These are phyloP conservation scores for Dolichoris vasculosae DNA, from an alignment of 1,140 invertebrate species.

Conservation along the genomic window DNA sequence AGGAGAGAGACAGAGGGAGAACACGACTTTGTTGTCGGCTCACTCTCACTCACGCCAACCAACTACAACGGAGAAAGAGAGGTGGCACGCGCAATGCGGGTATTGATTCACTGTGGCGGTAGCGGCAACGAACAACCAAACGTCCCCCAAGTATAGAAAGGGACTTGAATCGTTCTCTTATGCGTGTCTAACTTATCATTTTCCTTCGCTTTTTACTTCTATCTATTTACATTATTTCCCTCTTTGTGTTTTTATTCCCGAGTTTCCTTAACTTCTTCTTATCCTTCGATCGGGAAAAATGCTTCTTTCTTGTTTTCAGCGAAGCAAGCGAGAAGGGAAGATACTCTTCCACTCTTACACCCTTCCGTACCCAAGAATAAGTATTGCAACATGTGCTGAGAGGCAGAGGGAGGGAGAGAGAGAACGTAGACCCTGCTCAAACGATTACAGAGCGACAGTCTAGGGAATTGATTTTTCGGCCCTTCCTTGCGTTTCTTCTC, in stretches of 20 bases:
- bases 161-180: slow-evolving; percentile 18
- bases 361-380: too few relatives aligned
- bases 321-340: not conserved
- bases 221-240: not conserved
- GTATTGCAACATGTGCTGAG: not conserved
- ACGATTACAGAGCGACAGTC: not conserved
- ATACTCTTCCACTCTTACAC: not conserved
- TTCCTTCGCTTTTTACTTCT: not conserved
- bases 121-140: slow-evolving; percentile 51
- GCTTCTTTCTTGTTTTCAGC: not conserved
- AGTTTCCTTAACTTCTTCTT: not conserved
- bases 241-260: not conserved
- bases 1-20: slow-evolving; percentile 33
- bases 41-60: slow-evolving; percentile 61
- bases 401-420: not conserved
- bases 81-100: slow-evolving; percentile 74
- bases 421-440: not conserved
- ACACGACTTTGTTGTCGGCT: not conserved
- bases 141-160: slow-evolving; percentile 36
- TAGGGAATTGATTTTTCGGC: slow-evolving; percentile 48
- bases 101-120: slow-evolving; percentile 73
- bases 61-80: slow-evolving; percentile 60
- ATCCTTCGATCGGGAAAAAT: not conserved
- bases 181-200: slow-evolving; percentile 1
- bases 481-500: not conserved